phyloP scores from a whole-genome alignment of 2,888 invertebrate species.

The Caenorhabditis sp. region DNA sequence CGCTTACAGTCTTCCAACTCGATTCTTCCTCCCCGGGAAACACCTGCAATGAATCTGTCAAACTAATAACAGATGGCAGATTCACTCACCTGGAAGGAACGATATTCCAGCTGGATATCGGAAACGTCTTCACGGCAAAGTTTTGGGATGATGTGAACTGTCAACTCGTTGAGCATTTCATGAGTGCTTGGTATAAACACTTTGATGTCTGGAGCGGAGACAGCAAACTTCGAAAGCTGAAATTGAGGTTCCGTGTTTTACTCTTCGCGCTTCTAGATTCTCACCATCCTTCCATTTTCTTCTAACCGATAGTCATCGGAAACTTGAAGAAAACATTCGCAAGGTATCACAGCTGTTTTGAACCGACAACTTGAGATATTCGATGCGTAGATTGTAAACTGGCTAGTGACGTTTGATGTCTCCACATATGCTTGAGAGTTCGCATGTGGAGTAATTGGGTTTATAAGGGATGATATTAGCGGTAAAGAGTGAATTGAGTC shows the following conservation, averaged over 20 bases:
- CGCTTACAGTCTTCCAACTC: conserved; percentile 60
- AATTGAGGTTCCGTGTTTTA: conserved; percentile 3
- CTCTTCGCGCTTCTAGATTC: neutral
- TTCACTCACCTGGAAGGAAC: conserved; percentile 66
- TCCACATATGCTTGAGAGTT: conserved; percentile 67
- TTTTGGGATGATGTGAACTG: conserved; percentile 67
- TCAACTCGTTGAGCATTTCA: conserved; percentile 71
- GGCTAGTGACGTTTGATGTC: conserved; percentile 54
- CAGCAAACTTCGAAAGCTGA: conserved; percentile 64
- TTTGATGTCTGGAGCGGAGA: conserved; percentile 67
- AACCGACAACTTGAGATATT: conserved; percentile 70
- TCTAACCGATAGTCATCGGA: conserved; percentile 66
- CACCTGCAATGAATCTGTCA: conserved; percentile 51
- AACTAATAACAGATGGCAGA: conserved; percentile 22
- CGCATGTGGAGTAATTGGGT: conserved; percentile 47
- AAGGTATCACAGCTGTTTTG: conserved; percentile 70
- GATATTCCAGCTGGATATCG: conserved; percentile 62
- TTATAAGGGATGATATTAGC: conserved; percentile 28
- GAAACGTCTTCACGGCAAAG: conserved; percentile 67
- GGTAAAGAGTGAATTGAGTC: conserved; percentile 17
- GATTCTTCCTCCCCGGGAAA: conserved; percentile 69
- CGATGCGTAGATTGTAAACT: conserved; percentile 65
- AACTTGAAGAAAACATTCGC: conserved; percentile 70
- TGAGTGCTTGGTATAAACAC: conserved; percentile 68
- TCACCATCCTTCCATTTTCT: conserved; percentile 61